A percentile compares a stretch with the other conserved stretches of the same genome.
Evolutionary conservation across 2,113 vertebrate genomes (phyloP).

Genomic region (Murina feae): DNA sequence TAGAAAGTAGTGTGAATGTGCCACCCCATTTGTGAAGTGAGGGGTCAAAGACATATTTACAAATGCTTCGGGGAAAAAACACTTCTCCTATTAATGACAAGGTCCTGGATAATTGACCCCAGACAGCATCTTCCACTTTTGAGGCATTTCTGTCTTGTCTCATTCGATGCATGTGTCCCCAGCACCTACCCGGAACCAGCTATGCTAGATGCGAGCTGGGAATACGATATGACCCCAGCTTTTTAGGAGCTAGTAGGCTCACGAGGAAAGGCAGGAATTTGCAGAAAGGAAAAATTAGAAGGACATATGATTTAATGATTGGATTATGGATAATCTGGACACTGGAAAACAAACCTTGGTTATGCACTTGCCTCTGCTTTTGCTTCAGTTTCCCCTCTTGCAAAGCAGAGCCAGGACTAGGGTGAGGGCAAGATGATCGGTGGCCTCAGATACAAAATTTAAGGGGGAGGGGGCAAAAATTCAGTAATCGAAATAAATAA

Average conservation of each 20-base stretch:
- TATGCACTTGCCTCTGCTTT: not conserved
- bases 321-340: not conserved
- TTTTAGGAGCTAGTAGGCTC: not conserved
- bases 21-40: not conserved
- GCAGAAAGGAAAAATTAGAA: not conserved
- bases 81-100: not conserved
- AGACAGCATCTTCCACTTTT: rapidly evolving
- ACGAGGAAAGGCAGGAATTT: not conserved
- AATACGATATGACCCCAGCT: not conserved
- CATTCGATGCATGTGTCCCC: rapidly evolving
- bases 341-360: not conserved
- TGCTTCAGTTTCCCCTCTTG: not conserved
- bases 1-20: not conserved
- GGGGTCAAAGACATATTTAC: not conserved
- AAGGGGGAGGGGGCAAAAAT: not conserved
- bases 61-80: not conserved
- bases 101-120: not conserved
- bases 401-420: not conserved
- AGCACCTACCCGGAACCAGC: not conserved
- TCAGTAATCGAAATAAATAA: not conserved
- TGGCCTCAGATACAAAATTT: not conserved
- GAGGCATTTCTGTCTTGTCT: not conserved
- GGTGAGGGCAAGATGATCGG: not conserved
- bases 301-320: not conserved
- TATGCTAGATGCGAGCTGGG: too few relatives aligned